Percentiles rank a stretch among this genome's conserved stretches.
phyloP scores from a whole-genome alignment of 2,113 vertebrate species.

The Cervus canadensis region DNA sequence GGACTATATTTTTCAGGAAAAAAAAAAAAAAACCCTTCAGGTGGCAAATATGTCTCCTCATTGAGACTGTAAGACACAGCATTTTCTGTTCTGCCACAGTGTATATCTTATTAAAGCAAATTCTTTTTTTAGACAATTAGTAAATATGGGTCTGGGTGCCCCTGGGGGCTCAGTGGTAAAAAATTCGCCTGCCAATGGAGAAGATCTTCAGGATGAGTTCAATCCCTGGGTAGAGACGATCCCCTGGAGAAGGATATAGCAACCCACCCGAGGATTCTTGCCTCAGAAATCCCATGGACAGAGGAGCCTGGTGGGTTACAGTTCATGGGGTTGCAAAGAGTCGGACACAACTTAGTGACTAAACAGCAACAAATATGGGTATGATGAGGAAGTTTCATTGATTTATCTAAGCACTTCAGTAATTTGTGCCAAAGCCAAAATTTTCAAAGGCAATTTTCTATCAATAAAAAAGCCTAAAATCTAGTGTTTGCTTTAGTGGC shows the following conservation, averaged over 20 bases:
- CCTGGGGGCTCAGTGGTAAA: no score
- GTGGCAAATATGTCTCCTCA: background rate
- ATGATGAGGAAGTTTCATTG: background rate
- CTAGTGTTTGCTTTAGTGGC: background rate
- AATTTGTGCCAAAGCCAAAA: background rate
- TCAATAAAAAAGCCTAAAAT: background rate
- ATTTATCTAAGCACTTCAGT: background rate
- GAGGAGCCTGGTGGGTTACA: background rate
- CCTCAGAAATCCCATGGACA: background rate
- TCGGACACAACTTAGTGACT: accelerated
- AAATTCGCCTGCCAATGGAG: no score
- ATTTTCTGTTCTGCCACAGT: background rate
- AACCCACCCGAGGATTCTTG: background rate
- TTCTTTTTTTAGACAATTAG: background rate
- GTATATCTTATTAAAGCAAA: background rate
- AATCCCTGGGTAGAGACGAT: accelerated
- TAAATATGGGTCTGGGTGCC: background rate
- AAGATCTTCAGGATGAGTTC: no score
- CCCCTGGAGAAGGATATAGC: background rate
- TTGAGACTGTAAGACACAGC: background rate
- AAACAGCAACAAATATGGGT: accelerated
- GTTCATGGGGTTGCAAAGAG: background rate
- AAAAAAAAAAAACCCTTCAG: background rate
- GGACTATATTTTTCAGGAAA: background rate
- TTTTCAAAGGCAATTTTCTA: background rate